These are phyloP conservation scores for Mesorhabditis sp. DNA, from an alignment of 2,888 invertebrate genomes.

Conservation along the genomic window DNA sequence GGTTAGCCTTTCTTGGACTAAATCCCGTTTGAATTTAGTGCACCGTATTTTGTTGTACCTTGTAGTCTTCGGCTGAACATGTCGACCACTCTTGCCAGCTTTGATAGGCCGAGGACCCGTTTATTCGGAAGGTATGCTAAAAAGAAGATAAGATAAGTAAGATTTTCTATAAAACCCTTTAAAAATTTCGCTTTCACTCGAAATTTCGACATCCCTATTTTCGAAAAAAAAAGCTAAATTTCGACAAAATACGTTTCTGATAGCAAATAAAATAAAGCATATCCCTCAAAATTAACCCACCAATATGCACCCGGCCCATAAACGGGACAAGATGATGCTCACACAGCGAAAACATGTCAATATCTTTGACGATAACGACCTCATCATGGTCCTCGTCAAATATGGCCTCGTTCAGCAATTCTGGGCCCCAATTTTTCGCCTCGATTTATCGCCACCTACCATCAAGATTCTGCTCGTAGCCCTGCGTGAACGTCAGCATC, in stretches of 20 bases:
- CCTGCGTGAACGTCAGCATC: constrained; percentile 97
- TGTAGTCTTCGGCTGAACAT: constrained; percentile 92
- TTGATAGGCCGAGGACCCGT: constrained; percentile 92
- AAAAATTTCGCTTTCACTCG: no score
- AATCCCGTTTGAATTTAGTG: constrained; percentile 12
- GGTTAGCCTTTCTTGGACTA: constrained; percentile 92
- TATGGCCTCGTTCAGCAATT: constrained; percentile 90
- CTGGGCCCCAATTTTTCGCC: constrained; percentile 63
- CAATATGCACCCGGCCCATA: constrained; percentile 73
- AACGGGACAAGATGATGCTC: constrained; percentile 98
- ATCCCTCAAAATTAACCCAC: not conserved
- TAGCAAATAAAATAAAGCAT: no score
- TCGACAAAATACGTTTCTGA: no score
- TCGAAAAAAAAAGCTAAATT: no score
- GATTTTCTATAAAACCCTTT: not conserved
- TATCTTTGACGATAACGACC: constrained; percentile 98
- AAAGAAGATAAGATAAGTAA: not conserved
- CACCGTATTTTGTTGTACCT: constrained; percentile 59
- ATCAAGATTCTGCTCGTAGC: constrained; percentile 91
- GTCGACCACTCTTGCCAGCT: constrained; percentile 94
- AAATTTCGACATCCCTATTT: no score
- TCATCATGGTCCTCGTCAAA: constrained; percentile 99
- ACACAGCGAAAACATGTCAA: constrained; percentile 99
- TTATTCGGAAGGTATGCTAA: constrained; percentile 92
- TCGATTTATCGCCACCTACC: constrained; percentile 65